Evolutionary conservation across 2,797 vertebrate species (phyloP), one percentile per base, ranked within the genome.

Genomic region (Macrochelys suwanniensis): DNA sequence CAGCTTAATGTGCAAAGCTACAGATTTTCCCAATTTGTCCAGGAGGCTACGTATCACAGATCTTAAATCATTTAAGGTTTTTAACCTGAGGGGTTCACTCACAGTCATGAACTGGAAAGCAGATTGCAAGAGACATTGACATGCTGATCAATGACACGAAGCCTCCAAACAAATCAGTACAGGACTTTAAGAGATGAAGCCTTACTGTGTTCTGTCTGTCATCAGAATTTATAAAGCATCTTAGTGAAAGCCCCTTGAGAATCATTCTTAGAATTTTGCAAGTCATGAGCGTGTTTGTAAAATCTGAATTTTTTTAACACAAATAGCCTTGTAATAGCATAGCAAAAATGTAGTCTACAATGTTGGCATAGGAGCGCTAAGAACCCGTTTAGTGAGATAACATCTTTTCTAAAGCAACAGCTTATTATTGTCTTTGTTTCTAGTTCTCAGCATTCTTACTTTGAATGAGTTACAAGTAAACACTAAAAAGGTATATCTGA

Each of bases 251-350:
- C 88, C 89, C 95, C 97, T 95, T 94, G 94, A 97, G 96, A 97
- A 97, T 93, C 85, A 93, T 96, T 92, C 89, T 71, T 94, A 94
- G 95, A 97, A 94, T 97, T 97, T 97, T 98, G 97, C 97, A 97
- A 97, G 95, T 98, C 97, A 95, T 95, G 93, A 97, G 96, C 92
- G 10, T 95, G 93, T 97, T 85, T 97, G 94, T 95, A 95, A 97
- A 97, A 96, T 92, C 92, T 81, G 80, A 87, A 26, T 59, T 87
- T 85, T 37, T 81, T 89, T 80, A 91, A 84, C 80, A 68, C 74
- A 82, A 96, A 86, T 95, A 95, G 74, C 84, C 85, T 94, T 74
- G 88, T 92, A 95, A 94, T 51, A 84, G 77, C 82, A 80, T 61
- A 94, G 95, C 57, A 95, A 89, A 91, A 80, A 74, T 91, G 68